Evolutionary conservation across 2,888 invertebrate genomes (phyloP), one percentile per base, ranked within the genome.

Genomic region (Morinoia aosen): DNA sequence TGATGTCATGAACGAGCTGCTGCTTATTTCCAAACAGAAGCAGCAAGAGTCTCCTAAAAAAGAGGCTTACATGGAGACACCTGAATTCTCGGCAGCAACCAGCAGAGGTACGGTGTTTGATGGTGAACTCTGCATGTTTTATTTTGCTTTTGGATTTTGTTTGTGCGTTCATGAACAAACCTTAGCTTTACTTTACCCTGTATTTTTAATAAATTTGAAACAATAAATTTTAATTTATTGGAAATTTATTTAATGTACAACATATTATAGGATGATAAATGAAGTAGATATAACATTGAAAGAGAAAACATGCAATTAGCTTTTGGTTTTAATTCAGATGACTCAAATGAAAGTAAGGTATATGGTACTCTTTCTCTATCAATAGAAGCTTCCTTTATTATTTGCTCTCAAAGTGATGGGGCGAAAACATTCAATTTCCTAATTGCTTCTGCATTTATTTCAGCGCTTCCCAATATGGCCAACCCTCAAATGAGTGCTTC

Each of bases 1-100:
- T 90, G 95, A 95, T 88, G 96, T 96, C 48, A 96, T 96, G 96
- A 96, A 96, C 58, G 96, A 96, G 93, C 48, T 96, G 64, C 95
- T 96, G n/a, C 96, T 96, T 56, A 96, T 96, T 58, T 96, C 96
- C 8, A 96, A 96, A 58, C 94, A 96, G 95, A 96, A 96, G 64
- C 95, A 95, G 25, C 95, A 95, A 61, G 64, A 58, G 39, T 64
- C 95, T 58, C 61, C 58, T 61, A 58, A 94, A 58, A n/a, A 48
- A 94, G 94, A 48, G 58, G 33, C 58, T 58, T 14, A 76, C 25
- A 3, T 25, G 10, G 76, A 76, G 76, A 76, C 16, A 2, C 33
- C 76, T 76, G 48, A 56, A 10, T 57, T 91, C 57, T 76, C 76
- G 25, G 76, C 19, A 61, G 61, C 25, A 33, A 76, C 76, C 1